Conservation (phyloP, 2,797 vertebrate genomes). For the Paedocypris micromegethes region DNA sequence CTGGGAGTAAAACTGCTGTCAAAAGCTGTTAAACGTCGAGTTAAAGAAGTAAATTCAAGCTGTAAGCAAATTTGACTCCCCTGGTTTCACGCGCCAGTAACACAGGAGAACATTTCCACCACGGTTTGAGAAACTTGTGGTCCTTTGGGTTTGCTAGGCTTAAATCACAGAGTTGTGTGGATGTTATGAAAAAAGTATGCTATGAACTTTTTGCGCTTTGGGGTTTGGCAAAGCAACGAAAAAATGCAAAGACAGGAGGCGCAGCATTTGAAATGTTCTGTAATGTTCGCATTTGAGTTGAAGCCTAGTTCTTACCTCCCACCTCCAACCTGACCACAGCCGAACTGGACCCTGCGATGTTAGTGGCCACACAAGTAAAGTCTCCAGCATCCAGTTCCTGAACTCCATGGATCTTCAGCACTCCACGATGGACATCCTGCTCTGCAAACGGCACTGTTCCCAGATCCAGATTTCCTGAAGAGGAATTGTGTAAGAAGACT, state of each 20-base stretch:
- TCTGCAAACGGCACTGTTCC: constrained; percentile 58
- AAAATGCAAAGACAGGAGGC: constrained; percentile 1
- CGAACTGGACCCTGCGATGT: constrained; percentile 63
- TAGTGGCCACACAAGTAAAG: constrained; percentile 77
- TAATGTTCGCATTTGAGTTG: constrained; percentile 11
- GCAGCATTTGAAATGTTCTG: not conserved
- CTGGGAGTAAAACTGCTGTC: constrained; percentile 12
- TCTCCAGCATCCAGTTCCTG: constrained; percentile 73
- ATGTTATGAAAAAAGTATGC: constrained; percentile 14
- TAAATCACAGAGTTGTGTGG: constrained; percentile 16
- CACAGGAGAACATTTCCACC: constrained; percentile 7
- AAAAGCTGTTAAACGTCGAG: not conserved
- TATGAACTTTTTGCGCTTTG: constrained; percentile 4
- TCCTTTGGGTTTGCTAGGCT: constrained; percentile 9
- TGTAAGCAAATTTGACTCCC: constrained; percentile 9
- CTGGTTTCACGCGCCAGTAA: constrained; percentile 18
- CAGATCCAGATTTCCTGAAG: constrained; percentile 72
- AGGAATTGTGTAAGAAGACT: constrained; percentile 23
- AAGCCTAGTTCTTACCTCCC: constrained; percentile 71
- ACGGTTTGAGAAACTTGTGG: constrained; percentile 11
- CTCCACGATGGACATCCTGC: constrained; percentile 59
- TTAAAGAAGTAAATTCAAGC: constrained; percentile 7
- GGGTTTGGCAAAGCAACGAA: constrained; percentile 16
- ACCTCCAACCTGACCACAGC: constrained; percentile 71
- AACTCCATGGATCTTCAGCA: constrained; percentile 69